Evolutionary conservation across 2,888 invertebrate species (phyloP), one percentile per base, ranked within the genome.

Genomic region (Drosophila nr. perissopoda): DNA sequence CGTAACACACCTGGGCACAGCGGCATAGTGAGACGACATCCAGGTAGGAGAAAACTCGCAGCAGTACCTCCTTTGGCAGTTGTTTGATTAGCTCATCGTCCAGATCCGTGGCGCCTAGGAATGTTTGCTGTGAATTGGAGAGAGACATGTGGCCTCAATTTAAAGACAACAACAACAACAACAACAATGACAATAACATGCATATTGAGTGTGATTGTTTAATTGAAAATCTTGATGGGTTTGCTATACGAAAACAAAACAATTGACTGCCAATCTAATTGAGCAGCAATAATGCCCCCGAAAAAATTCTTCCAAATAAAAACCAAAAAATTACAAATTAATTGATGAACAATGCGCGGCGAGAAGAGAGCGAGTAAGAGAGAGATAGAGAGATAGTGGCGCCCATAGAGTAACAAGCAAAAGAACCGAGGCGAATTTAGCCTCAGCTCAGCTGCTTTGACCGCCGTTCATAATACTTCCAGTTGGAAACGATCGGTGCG

Each of bases 21-120:
- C 98, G 95, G 93, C 99, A 99, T 82, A 99, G 94, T 18, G 99
- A 97, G 38, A 99, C 97, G 57, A 99, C 98, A 93, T 99, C 99
- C 92, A 99, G 94, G 93, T 98, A 99, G 40, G 99, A 99, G 91
- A 98, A 96, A 92, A 98, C 98, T 92, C 98, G 95, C 90, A 99
- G 95, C 70, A 99, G 94, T 83, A 99, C 95, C 94, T 99, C 99
- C 93, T 99, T 99, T 63, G 99, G 99, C 93, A 99, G 95, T 94
- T 98, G 98, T 90, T 93, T 93, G 85, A 93, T 93, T 88, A 92
- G 93, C 92, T 93, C 93, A 91, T 93, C 93, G 88, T 93, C 93
- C 80, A 92, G 84, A 83, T 93, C 93, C 80, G 91, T 90, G 80
- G 92, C 89, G 88, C 91, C 92, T 88, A 92, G 93, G 92, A 93